Percentiles rank a stretch among this genome's conserved stretches.
These are phyloP conservation scores for Porites rus DNA, from an alignment of 92 coral and sea anemone species.

Conservation along the genomic window DNA sequence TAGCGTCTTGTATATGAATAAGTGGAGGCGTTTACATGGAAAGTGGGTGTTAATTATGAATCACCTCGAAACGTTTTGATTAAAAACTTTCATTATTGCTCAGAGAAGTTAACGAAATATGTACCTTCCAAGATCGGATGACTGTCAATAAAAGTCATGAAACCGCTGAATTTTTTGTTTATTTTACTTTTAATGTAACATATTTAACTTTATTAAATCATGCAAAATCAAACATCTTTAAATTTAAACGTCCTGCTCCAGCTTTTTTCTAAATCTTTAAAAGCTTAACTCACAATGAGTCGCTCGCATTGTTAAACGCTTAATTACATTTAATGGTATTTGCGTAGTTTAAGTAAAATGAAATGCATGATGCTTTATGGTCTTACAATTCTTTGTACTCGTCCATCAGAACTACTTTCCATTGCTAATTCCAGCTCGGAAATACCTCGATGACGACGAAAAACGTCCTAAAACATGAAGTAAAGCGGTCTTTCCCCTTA, in stretches of 20 bases:
- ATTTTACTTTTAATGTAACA: neutral
- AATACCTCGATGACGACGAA: conserved; percentile 52
- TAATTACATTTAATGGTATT: neutral
- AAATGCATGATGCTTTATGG: neutral
- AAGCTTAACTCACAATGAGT: neutral
- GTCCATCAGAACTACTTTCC: conserved; percentile 54
- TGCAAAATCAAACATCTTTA: neutral
- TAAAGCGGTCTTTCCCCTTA: conserved; percentile 32
- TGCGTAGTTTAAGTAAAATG: neutral
- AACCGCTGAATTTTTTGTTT: neutral
- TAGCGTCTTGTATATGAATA: too few relatives aligned
- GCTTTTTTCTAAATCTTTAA: neutral
- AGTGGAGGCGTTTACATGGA: too few relatives aligned
- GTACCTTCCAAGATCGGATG: too few relatives aligned
- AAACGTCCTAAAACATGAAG: conserved; percentile 44
- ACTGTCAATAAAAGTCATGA: too few relatives aligned
- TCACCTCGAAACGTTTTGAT: too few relatives aligned
- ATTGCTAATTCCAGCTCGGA: conserved; percentile 48
- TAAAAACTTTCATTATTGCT: too few relatives aligned
- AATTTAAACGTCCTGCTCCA: neutral
- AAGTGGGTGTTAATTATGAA: too few relatives aligned
- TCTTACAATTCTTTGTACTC: conserved; percentile 54
- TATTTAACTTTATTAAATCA: neutral
- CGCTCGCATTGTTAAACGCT: neutral
- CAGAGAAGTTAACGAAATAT: too few relatives aligned